Conservation (phyloP, 2,888 invertebrate genomes). For the Iselma pallidipennis region DNA sequence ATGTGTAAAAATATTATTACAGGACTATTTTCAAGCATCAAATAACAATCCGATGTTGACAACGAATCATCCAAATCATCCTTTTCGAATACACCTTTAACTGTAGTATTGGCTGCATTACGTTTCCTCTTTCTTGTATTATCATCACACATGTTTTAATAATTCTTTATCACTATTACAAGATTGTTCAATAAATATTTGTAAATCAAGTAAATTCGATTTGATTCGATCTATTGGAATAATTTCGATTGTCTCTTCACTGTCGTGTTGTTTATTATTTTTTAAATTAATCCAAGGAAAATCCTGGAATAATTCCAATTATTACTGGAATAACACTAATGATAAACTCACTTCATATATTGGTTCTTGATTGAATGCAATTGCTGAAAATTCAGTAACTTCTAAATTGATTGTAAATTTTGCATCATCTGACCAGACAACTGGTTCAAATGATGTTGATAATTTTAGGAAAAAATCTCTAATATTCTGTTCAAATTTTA, state of each 20-base stretch:
- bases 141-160: slow-evolving; percentile 14
- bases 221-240: slow-evolving; percentile 56
- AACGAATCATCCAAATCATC: slow-evolving; percentile 24
- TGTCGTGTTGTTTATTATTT: slow-evolving; percentile 39
- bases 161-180: neutral
- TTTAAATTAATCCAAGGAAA: slow-evolving; percentile 58
- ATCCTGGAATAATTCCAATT: slow-evolving; percentile 43
- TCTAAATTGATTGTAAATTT: slow-evolving; percentile 66
- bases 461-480: slow-evolving; percentile 65
- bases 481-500: slow-evolving; percentile 65
- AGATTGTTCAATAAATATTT: slow-evolving; percentile 49
- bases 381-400: slow-evolving; percentile 63
- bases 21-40: slow-evolving; percentile 8
- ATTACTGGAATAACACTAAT: slow-evolving; percentile 1
- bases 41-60: slow-evolving; percentile 18
- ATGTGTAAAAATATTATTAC: slow-evolving; percentile 11
- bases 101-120: slow-evolving; percentile 19
- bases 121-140: slow-evolving; percentile 15
- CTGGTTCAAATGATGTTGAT: slow-evolving; percentile 52
- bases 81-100: slow-evolving; percentile 23
- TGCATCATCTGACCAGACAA: slow-evolving; percentile 60
- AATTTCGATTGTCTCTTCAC: slow-evolving; percentile 47
- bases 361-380: slow-evolving; percentile 61
- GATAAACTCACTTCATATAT: slow-evolving; percentile 51
- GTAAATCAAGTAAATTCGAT: slow-evolving; percentile 51